Conservation (phyloP, 2,113 vertebrate genomes). For the Strix uralensis region DNA sequence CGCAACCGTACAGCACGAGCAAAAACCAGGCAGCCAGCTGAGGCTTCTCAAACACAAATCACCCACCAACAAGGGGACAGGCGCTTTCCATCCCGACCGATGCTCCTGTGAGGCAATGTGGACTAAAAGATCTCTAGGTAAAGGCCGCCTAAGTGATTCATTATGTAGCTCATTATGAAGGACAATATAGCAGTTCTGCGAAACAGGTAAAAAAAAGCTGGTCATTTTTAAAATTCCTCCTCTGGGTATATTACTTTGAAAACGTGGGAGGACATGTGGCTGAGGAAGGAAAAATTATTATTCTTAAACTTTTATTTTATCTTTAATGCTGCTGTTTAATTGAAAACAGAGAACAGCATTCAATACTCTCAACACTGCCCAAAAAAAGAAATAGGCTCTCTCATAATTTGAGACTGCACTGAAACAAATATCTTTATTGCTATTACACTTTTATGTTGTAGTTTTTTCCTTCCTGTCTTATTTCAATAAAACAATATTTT, state of each 20-base stretch:
- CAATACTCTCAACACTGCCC: background rate
- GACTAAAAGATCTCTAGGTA: background rate
- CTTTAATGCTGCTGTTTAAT: conserved; percentile 16
- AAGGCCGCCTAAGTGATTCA: background rate
- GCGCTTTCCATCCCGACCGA: fast-evolving
- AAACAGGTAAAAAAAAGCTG: background rate
- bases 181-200: background rate
- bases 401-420: background rate
- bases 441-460: background rate
- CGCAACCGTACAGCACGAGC: fast-evolving
- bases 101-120: fast-evolving
- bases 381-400: background rate
- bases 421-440: background rate
- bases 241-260: background rate
- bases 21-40: background rate
- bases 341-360: conserved; percentile 1
- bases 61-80: fast-evolving
- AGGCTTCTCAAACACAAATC: background rate
- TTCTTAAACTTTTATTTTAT: conserved; percentile 1
- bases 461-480: background rate
- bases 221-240: background rate
- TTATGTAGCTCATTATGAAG: background rate
- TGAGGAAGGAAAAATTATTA: background rate
- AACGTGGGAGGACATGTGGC: background rate
- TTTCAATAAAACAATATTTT: background rate